These are phyloP conservation scores for Cosmopolites sordidus DNA, from an alignment of 2,888 invertebrate genomes.

Conservation along the genomic window DNA sequence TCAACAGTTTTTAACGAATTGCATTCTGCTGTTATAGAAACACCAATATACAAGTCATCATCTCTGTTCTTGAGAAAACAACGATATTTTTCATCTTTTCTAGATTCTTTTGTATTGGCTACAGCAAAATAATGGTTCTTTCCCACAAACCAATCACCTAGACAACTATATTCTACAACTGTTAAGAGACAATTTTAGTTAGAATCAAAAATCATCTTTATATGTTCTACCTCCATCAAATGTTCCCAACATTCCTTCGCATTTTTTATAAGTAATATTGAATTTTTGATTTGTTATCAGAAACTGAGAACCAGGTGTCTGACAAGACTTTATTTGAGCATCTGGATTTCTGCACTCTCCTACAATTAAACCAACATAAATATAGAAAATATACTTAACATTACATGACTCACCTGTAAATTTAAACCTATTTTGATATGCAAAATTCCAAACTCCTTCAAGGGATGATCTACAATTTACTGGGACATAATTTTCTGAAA, in stretches of 20 bases:
- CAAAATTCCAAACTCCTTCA: conserved; percentile 96
- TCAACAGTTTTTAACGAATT: conserved; percentile 89
- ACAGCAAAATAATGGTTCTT: conserved; percentile 97
- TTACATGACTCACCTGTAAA: conserved; percentile 63
- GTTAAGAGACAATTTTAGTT: conserved; percentile 22
- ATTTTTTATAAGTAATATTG: conserved; percentile 88
- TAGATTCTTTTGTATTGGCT: conserved; percentile 93
- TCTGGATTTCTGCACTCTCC: conserved; percentile 84
- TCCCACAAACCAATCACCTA: conserved; percentile 93
- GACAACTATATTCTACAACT: conserved; percentile 86
- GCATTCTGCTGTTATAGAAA: conserved; percentile 91
- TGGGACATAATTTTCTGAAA: conserved; percentile 85
- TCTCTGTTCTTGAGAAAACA: conserved; percentile 93
- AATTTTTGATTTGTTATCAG: conserved; percentile 96
- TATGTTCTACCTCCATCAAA: conserved; percentile 70
- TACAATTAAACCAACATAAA: conserved; percentile 1
- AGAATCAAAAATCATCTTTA: conserved; percentile 11
- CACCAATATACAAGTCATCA: conserved; percentile 87
- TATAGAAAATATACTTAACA: background rate
- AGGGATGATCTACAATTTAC: conserved; percentile 88
- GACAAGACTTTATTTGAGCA: conserved; percentile 88
- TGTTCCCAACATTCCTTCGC: conserved; percentile 84
- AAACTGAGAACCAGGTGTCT: conserved; percentile 93
- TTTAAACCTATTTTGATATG: conserved; percentile 73
- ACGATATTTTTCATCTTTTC: conserved; percentile 90